Conservation (phyloP, 2,888 invertebrate genomes). For the Cephalotes varians region DNA sequence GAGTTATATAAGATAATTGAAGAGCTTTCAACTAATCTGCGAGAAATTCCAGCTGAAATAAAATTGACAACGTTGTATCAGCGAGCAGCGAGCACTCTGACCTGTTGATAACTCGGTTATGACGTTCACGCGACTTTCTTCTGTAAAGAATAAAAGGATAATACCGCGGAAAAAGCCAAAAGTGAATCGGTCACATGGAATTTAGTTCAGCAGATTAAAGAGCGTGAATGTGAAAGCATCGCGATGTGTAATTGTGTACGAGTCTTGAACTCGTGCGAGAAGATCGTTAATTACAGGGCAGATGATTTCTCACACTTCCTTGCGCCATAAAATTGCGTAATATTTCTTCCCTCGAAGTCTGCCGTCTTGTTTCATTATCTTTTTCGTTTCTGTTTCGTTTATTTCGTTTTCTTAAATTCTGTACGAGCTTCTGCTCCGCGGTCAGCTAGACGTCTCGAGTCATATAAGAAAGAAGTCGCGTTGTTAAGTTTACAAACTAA, state of each 20-base stretch:
- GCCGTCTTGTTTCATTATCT: conserved; percentile 32
- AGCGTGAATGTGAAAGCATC: conserved; percentile 15
- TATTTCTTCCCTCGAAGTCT: conserved; percentile 42
- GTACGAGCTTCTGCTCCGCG: background rate
- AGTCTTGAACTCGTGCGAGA: conserved; percentile 21
- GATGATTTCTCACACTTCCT: conserved; percentile 26
- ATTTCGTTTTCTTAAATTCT: conserved; percentile 44
- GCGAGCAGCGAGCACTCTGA: conserved; percentile 8
- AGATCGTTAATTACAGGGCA: conserved; percentile 46
- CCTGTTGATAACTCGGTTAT: conserved; percentile 47
- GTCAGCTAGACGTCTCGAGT: background rate
- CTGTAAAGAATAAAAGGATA: background rate
- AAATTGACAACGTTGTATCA: background rate
- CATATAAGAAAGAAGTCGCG: background rate
- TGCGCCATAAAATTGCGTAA: conserved; percentile 1
- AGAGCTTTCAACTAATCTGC: background rate
- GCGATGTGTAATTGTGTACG: conserved; percentile 41
- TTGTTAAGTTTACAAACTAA: background rate
- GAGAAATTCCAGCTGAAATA: background rate
- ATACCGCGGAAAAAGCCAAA: conserved; percentile 16
- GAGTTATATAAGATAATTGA: background rate
- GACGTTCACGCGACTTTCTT: conserved; percentile 37
- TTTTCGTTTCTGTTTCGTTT: too few relatives aligned
- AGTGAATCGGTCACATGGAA: conserved; percentile 38
- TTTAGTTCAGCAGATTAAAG: conserved; percentile 42